phyloP scores from a whole-genome alignment of 2,797 vertebrate species.

The Sebastes vulpes region DNA sequence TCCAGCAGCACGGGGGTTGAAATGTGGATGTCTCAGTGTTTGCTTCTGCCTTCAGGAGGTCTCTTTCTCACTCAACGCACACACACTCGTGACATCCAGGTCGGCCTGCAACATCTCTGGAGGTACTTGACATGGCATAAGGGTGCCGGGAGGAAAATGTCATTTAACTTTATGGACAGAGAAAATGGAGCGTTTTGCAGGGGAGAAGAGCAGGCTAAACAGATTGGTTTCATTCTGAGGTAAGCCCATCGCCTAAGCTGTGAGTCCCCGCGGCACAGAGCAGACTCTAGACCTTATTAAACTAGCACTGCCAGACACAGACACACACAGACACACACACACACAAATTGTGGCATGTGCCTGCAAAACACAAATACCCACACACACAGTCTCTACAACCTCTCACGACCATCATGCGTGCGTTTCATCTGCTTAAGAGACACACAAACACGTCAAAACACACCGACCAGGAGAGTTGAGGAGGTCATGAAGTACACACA shows the following conservation, averaged over 20 bases:
- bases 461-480: constrained; percentile 9
- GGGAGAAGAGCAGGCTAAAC: constrained; percentile 83
- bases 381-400: constrained; percentile 43
- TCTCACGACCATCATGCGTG: background rate
- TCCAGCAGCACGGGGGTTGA: constrained; percentile 47
- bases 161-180: constrained; percentile 84
- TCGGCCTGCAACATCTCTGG: constrained; percentile 72
- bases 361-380: constrained; percentile 70
- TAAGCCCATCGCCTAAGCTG: constrained; percentile 82
- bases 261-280: constrained; percentile 80
- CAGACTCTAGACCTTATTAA: constrained; percentile 87
- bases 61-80: constrained; percentile 71
- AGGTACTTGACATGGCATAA: constrained; percentile 73
- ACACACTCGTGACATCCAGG: constrained; percentile 65
- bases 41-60: constrained; percentile 70
- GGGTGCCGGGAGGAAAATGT: constrained; percentile 79
- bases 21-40: constrained; percentile 69
- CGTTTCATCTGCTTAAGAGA: constrained; percentile 14
- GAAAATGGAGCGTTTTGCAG: constrained; percentile 79
- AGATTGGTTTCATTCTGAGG: constrained; percentile 89
- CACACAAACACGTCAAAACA: constrained; percentile 17
- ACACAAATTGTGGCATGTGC: constrained; percentile 67
- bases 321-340: constrained; percentile 21
- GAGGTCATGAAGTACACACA: constrained; percentile 54
- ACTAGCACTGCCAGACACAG: constrained; percentile 76